phyloP scores from a whole-genome alignment of 2,888 invertebrate genomes.

The Capitulum mitella region DNA sequence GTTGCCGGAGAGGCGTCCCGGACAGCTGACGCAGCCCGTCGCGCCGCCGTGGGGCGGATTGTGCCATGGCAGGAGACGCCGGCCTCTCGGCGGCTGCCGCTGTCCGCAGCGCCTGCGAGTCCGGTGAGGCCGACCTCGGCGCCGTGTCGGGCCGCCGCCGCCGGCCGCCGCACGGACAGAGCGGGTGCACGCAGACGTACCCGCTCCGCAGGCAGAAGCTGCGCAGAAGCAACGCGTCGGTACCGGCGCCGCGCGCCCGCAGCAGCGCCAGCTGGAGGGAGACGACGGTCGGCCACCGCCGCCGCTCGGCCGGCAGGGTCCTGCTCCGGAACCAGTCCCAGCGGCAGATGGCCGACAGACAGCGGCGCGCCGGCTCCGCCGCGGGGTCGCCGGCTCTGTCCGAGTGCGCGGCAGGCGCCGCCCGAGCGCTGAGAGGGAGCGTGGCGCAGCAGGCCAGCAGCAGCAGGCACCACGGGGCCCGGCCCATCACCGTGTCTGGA shows the following conservation, averaged over 20 bases:
- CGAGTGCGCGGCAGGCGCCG: too few relatives aligned
- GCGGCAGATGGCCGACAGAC: background rate
- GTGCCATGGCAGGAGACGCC: too few relatives aligned
- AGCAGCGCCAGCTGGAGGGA: background rate
- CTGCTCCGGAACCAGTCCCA: background rate
- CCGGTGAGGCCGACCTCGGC: too few relatives aligned
- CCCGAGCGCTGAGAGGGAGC: too few relatives aligned
- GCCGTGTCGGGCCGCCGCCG: too few relatives aligned
- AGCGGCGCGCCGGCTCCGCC: background rate
- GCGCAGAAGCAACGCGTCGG: background rate
- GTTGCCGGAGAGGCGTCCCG: too few relatives aligned
- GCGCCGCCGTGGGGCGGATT: too few relatives aligned
- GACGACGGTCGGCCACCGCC: background rate
- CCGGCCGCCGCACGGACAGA: background rate
- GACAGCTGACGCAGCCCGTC: too few relatives aligned
- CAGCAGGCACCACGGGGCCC: too few relatives aligned
- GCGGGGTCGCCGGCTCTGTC: background rate
- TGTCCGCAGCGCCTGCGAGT: background rate
- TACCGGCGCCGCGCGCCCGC: background rate
- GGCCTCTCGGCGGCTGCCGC: too few relatives aligned
- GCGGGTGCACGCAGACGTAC: background rate
- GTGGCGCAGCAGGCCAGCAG: too few relatives aligned
- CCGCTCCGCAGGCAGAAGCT: background rate
- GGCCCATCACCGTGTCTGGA: too few relatives aligned
- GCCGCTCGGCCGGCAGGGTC: background rate